phyloP scores from a whole-genome alignment of 2,113 vertebrate genomes.

The Pica pica region DNA sequence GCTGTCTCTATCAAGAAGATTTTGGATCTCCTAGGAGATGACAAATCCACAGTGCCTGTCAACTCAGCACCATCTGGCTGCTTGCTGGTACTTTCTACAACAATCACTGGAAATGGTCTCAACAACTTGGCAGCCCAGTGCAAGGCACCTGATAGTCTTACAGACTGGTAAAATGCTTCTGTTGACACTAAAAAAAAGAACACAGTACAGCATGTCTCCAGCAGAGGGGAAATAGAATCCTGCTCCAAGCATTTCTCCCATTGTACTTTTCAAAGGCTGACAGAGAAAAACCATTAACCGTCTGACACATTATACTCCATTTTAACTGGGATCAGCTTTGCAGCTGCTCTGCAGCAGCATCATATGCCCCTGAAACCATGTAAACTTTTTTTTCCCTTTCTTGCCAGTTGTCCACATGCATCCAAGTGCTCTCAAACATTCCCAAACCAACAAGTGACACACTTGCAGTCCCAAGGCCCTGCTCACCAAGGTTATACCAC shows the following conservation, averaged over 20 bases:
- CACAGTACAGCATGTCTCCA: not conserved
- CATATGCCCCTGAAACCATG: not conserved
- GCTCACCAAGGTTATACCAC: conserved; percentile 97
- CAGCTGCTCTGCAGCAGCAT: not conserved
- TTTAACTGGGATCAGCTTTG: not conserved
- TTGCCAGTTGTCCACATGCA: not conserved
- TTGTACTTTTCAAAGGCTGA: not conserved
- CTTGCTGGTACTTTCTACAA: not conserved
- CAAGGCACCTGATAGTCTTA: not conserved
- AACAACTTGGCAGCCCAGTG: not conserved
- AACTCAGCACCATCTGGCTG: not conserved
- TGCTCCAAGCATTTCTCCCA: not conserved
- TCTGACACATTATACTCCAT: not conserved
- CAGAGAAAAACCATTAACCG: not conserved
- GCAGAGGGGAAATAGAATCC: not conserved
- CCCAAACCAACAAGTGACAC: fast-evolving
- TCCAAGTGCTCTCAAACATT: not conserved
- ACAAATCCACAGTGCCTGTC: not conserved
- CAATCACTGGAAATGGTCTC: not conserved
- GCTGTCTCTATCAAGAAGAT: not conserved
- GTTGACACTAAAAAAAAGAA: not conserved
- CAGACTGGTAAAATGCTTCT: not conserved
- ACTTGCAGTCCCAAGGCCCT: not conserved
- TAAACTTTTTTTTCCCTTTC: not conserved
- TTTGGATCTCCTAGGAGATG: not conserved